phyloP scores from a whole-genome alignment of 2,113 vertebrate species.

The Regulus satrapa region DNA sequence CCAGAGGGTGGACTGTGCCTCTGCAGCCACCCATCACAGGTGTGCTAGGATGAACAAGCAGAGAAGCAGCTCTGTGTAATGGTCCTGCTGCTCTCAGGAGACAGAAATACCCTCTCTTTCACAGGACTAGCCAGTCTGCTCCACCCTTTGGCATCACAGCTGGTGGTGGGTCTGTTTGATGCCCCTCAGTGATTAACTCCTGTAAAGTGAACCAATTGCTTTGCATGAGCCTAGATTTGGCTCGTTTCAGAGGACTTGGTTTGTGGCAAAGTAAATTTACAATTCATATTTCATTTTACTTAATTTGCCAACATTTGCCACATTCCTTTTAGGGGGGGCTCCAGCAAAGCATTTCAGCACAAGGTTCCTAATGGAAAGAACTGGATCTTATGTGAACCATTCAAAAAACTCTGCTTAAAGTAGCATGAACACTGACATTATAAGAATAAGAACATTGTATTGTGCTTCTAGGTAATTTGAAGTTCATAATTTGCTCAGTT shows the following conservation, averaged over 20 bases:
- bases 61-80: neutral
- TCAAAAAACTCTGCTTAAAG: neutral
- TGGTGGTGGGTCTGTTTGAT: neutral
- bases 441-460: neutral
- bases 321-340: neutral
- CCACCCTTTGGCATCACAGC: neutral
- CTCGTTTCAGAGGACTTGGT: neutral
- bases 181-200: neutral
- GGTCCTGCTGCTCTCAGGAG: neutral
- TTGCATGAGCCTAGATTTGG: neutral
- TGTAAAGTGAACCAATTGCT: neutral
- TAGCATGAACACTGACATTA: neutral
- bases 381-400: neutral
- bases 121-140: neutral
- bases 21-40: neutral
- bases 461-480: neutral
- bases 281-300: neutral
- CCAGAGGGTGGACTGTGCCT: neutral
- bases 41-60: neutral
- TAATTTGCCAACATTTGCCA: neutral
- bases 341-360: neutral
- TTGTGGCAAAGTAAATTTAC: neutral
- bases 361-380: neutral
- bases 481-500: neutral
- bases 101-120: neutral